Evolutionary conservation across 2,888 invertebrate species (phyloP).

Genomic region (Drosophila parthenogenetica): DNA sequence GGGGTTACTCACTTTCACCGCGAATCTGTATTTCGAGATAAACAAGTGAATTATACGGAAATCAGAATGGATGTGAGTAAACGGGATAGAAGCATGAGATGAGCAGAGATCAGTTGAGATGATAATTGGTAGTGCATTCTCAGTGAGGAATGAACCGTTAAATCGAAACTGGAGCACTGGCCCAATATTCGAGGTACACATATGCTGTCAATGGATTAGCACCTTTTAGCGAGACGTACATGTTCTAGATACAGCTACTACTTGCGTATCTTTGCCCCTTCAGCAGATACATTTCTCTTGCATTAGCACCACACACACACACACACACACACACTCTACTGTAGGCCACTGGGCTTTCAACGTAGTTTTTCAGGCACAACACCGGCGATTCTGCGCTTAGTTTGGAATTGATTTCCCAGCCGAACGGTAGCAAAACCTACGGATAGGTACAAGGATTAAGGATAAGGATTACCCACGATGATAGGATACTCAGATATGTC

Average conservation of each 20-base stretch:
- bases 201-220: constrained; percentile 64
- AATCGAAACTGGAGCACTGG: constrained; percentile 70
- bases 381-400: constrained; percentile 45
- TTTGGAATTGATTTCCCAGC: constrained; percentile 46
- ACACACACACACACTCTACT: constrained; percentile 3
- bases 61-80: constrained; percentile 50
- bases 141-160: constrained; percentile 70
- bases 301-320: constrained; percentile 66
- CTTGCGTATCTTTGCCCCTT: constrained; percentile 19
- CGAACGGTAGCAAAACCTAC: constrained; percentile 46
- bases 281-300: constrained; percentile 48
- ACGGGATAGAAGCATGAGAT: constrained; percentile 15
- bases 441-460: constrained; percentile 23
- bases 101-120: constrained; percentile 17
- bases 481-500: constrained; percentile 63
- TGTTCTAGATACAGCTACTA: constrained; percentile 68
- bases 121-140: constrained; percentile 71
- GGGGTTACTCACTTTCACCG: constrained; percentile 67
- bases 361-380: constrained; percentile 59
- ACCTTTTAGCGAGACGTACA: constrained; percentile 58
- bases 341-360: constrained; percentile 2
- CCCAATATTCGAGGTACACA: constrained; percentile 48
- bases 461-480: constrained; percentile 40
- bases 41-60: constrained; percentile 66
- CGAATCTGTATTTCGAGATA: constrained; percentile 61